phyloP scores from a whole-genome alignment of 2,797 vertebrate genomes.

The Acanthornis magna region DNA sequence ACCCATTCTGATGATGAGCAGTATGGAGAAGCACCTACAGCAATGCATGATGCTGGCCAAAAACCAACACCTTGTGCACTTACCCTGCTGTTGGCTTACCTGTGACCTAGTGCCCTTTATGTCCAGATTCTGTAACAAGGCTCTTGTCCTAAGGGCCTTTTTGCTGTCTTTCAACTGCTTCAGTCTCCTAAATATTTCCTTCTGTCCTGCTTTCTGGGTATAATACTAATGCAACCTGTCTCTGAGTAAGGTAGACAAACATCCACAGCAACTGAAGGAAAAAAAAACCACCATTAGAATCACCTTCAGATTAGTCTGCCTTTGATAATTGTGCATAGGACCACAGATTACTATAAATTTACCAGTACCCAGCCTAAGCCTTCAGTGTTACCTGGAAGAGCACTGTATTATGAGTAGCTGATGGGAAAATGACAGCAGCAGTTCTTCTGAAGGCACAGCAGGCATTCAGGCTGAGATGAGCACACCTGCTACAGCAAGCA shows the following conservation, averaged over 20 bases:
- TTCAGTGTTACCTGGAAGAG: background rate
- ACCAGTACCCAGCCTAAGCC: background rate
- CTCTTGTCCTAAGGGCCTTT: background rate
- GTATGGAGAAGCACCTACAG: accelerated
- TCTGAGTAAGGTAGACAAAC: background rate
- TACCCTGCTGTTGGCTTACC: background rate
- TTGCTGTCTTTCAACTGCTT: background rate
- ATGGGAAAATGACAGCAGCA: background rate
- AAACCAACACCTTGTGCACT: background rate
- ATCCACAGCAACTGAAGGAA: background rate
- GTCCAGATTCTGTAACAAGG: background rate
- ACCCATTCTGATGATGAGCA: background rate
- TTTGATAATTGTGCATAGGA: background rate
- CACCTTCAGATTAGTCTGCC: background rate
- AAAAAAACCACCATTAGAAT: background rate
- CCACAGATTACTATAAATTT: background rate
- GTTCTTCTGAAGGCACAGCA: background rate
- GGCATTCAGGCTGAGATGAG: background rate
- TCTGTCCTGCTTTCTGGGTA: background rate
- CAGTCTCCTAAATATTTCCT: background rate
- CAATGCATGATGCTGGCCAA: accelerated
- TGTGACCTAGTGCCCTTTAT: background rate
- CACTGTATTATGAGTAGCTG: background rate
- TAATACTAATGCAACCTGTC: no score
- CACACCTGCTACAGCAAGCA: background rate